Conservation (phyloP, 1,140 invertebrate species). For the Trachymyrmex cornetzi region DNA sequence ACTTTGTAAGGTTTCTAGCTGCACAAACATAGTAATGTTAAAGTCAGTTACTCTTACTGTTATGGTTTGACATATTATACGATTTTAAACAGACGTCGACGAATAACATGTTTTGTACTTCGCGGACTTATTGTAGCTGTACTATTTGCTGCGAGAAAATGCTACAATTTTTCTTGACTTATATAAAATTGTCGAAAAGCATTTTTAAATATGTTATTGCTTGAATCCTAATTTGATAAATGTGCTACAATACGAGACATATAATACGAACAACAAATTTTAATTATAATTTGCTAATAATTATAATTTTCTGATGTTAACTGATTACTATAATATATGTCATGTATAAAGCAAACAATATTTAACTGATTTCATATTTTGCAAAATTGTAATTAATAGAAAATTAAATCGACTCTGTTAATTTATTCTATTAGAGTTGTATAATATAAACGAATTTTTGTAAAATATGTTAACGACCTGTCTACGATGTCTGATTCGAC, state of each 20-base stretch:
- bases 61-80: neutral
- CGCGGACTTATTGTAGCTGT: too few relatives aligned
- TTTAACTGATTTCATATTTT: neutral
- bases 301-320: neutral
- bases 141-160: neutral
- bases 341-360: neutral
- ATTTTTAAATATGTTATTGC: neutral
- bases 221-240: neutral
- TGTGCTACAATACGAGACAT: neutral
- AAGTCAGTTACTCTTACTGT: neutral
- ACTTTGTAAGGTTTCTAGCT: too few relatives aligned
- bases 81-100: neutral
- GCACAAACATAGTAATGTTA: neutral
- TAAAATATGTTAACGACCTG: constrained; percentile 10
- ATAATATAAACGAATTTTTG: neutral
- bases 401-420: constrained; percentile 1
- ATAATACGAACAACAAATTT: neutral
- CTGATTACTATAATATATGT: neutral
- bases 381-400: neutral
- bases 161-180: neutral
- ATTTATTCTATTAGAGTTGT: constrained; percentile 1
- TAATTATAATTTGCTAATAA: constrained; percentile 6
- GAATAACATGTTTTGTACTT: neutral
- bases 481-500: constrained; percentile 20
- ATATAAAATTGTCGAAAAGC: neutral